Evolutionary conservation across 2,888 invertebrate species (phyloP).

Genomic region (Osmoderma eremita): DNA sequence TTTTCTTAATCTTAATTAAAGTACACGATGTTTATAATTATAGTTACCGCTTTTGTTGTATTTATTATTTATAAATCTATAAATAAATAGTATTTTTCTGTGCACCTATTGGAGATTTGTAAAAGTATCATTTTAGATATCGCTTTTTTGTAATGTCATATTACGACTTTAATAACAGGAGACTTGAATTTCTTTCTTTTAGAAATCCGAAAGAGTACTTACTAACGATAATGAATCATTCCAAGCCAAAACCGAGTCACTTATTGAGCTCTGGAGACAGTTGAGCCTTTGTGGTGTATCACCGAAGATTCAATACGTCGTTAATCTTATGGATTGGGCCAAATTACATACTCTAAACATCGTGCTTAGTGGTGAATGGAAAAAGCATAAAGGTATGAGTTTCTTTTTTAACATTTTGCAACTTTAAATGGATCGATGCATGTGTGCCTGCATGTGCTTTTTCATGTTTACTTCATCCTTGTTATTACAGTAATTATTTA

Average conservation of each 20-base stretch:
- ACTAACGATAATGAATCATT: conserved; percentile 58
- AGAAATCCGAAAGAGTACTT: conserved; percentile 59
- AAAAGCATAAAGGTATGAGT: conserved; percentile 57
- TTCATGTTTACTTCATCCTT: no score
- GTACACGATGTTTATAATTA: conserved; percentile 14
- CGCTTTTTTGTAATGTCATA: neutral
- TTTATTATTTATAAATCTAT: neutral
- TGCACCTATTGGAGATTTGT: conserved; percentile 15
- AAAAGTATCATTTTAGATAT: conserved; percentile 10
- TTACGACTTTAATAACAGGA: neutral
- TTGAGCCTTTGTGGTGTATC: conserved; percentile 54
- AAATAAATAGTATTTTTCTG: conserved; percentile 6
- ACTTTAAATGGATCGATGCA: no score
- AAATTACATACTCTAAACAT: conserved; percentile 61
- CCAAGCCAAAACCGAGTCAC: conserved; percentile 56
- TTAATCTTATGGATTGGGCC: conserved; percentile 61
- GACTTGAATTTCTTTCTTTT: conserved; percentile 50
- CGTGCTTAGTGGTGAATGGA: conserved; percentile 61
- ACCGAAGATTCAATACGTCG: conserved; percentile 56
- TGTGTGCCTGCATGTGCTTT: no score
- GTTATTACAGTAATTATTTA: no score
- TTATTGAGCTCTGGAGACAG: conserved; percentile 59
- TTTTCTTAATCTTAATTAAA: conserved; percentile 33
- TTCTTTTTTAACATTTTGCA: neutral
- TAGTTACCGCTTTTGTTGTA: conserved; percentile 2